Conservation (phyloP, 2,888 invertebrate species). For the Drosophila formosana region DNA sequence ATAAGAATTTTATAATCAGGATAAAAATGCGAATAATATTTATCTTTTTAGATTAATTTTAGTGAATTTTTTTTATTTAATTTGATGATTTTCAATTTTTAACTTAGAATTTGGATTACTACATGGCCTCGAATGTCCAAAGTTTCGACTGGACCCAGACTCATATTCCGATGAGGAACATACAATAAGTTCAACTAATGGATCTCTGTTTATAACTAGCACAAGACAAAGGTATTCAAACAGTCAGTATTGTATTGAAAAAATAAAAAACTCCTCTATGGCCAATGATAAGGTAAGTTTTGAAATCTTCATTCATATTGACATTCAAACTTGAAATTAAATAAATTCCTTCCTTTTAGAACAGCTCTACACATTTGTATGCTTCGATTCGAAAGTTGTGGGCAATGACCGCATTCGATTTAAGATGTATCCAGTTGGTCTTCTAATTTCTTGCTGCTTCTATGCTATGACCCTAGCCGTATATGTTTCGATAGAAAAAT, state of each 20-base stretch:
- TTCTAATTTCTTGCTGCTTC: slow-evolving; percentile 88
- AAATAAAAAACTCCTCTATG: slow-evolving; percentile 60
- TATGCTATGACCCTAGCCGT: slow-evolving; percentile 88
- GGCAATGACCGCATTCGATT: slow-evolving; percentile 82
- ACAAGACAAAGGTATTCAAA: slow-evolving; percentile 74
- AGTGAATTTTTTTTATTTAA: too few relatives aligned
- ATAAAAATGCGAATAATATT: too few relatives aligned
- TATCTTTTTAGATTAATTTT: too few relatives aligned
- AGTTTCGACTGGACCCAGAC: slow-evolving; percentile 81
- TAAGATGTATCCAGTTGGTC: slow-evolving; percentile 84
- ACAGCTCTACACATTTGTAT: slow-evolving; percentile 83
- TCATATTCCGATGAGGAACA: slow-evolving; percentile 77
- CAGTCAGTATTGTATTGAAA: slow-evolving; percentile 82
- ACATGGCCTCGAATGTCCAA: slow-evolving; percentile 78
- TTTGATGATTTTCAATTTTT: too few relatives aligned
- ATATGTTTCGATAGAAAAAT: slow-evolving; percentile 88
- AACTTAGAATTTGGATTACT: slow-evolving; percentile 81
- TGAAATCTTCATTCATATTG: neutral
- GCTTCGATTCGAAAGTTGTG: slow-evolving; percentile 81
- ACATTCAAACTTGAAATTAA: neutral
- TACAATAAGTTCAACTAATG: slow-evolving; percentile 78
- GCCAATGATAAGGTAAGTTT: slow-evolving; percentile 74
- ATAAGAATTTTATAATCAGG: too few relatives aligned
- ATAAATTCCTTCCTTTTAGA: slow-evolving; percentile 56
- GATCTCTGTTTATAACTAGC: slow-evolving; percentile 73